A percentile compares a stretch with the other conserved stretches of the same genome.
These are phyloP conservation scores for Ophion obscuratus DNA, from an alignment of 2,888 invertebrate species.

Conservation along the genomic window DNA sequence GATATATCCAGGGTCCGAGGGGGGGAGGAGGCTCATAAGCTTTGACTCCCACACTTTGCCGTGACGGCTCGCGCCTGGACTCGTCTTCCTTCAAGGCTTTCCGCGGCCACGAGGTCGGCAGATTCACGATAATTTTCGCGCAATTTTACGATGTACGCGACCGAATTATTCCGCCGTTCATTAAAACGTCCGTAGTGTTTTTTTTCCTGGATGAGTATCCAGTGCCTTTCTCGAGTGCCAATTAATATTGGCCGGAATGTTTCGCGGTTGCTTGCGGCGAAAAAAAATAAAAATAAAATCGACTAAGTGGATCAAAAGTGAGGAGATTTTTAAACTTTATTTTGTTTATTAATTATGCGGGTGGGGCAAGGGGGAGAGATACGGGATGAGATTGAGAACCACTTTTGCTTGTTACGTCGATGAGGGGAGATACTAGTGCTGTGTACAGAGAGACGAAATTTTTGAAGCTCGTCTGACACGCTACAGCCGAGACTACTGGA, in stretches of 20 bases:
- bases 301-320: background rate
- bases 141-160: background rate
- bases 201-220: background rate
- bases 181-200: background rate
- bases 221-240: too few relatives aligned
- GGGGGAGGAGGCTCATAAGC: constrained; percentile 11
- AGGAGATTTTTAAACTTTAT: too few relatives aligned
- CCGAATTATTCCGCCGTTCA: background rate
- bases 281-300: too few relatives aligned
- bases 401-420: constrained; percentile 21
- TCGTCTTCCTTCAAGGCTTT: constrained; percentile 35
- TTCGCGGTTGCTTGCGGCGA: too few relatives aligned
- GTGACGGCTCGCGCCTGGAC: constrained; percentile 3
- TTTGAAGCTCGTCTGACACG: constrained; percentile 40
- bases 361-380: background rate
- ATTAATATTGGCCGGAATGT: too few relatives aligned
- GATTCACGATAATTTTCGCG: constrained; percentile 15
- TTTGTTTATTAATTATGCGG: background rate
- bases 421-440: constrained; percentile 15
- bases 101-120: constrained; percentile 13
- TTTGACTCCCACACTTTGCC: constrained; percentile 46
- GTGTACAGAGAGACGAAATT: constrained; percentile 8
- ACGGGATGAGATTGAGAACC: constrained; percentile 35
- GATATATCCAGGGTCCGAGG: background rate
- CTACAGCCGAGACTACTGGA: constrained; percentile 42